phyloP scores from a whole-genome alignment of 2,888 invertebrate genomes.

The Spatulosminthurus flaviceps region DNA sequence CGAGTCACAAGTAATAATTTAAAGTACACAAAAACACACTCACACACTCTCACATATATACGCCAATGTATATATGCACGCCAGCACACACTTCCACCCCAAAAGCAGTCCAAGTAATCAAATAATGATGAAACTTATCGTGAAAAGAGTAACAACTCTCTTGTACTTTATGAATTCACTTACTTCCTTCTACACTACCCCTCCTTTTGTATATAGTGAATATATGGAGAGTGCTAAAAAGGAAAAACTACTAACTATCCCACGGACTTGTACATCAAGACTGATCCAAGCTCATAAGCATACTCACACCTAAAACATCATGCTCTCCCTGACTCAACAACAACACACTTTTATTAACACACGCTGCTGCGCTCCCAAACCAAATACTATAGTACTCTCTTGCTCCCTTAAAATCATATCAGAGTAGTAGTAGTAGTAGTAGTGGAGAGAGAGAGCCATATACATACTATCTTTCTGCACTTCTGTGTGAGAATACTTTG shows the following conservation, averaged over 20 bases:
- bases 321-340: neutral
- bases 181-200: neutral
- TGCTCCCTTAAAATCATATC: too few species aligned
- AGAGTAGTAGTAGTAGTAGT: too few species aligned
- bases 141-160: conserved; percentile 16
- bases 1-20: too few species aligned
- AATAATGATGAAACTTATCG: conserved; percentile 25
- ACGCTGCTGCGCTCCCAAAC: neutral
- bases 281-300: neutral
- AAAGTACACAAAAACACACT: too few species aligned
- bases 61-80: too few species aligned
- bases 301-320: neutral
- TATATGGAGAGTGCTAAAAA: too few species aligned
- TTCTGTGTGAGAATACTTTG: neutral
- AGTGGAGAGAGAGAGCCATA: too few species aligned
- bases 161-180: conserved; percentile 18
- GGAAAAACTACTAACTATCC: neutral
- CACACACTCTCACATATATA: too few species aligned
- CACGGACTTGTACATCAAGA: neutral
- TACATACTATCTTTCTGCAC: too few species aligned
- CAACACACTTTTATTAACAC: neutral
- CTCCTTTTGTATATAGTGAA: too few species aligned
- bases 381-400: too few species aligned
- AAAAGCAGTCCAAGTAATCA: conserved; percentile 15
- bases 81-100: neutral